These are phyloP conservation scores for Polydrusus tereticollis DNA, from an alignment of 2,888 invertebrate genomes.

Conservation along the genomic window DNA sequence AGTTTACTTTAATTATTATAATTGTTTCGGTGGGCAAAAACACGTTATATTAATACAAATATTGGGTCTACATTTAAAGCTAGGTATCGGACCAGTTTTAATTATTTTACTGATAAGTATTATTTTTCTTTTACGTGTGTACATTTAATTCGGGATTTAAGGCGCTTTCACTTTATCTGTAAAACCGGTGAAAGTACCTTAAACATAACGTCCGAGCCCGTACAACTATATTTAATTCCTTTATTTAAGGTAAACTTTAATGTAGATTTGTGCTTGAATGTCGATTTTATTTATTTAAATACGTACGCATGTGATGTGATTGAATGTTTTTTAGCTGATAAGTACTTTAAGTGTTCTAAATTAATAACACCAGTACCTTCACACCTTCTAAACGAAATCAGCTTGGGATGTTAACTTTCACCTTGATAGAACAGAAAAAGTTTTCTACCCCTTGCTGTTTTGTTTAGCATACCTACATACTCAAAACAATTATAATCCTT, in stretches of 20 bases:
- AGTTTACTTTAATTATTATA: constrained; percentile 7
- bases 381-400: neutral
- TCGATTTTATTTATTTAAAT: constrained; percentile 55
- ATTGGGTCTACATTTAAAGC: constrained; percentile 41
- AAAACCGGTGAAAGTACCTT: neutral
- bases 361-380: constrained; percentile 38
- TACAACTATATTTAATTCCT: constrained; percentile 50
- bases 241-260: constrained; percentile 36
- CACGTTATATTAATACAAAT: neutral
- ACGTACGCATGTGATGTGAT: constrained; percentile 49
- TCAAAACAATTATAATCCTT: constrained; percentile 21
- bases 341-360: constrained; percentile 43
- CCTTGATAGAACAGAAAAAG: neutral
- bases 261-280: constrained; percentile 48
- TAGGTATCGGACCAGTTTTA: constrained; percentile 40
- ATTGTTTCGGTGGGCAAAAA: constrained; percentile 23
- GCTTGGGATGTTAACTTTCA: neutral
- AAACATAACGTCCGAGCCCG: constrained; percentile 36
- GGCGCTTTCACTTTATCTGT: neutral
- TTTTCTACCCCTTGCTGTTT: neutral
- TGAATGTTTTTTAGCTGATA: constrained; percentile 49
- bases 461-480: constrained; percentile 14
- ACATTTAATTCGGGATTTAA: constrained; percentile 22
- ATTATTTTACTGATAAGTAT: constrained; percentile 43
- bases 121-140: constrained; percentile 48